Conservation (phyloP, 1,140 invertebrate species). For the Musca vetustissima region DNA sequence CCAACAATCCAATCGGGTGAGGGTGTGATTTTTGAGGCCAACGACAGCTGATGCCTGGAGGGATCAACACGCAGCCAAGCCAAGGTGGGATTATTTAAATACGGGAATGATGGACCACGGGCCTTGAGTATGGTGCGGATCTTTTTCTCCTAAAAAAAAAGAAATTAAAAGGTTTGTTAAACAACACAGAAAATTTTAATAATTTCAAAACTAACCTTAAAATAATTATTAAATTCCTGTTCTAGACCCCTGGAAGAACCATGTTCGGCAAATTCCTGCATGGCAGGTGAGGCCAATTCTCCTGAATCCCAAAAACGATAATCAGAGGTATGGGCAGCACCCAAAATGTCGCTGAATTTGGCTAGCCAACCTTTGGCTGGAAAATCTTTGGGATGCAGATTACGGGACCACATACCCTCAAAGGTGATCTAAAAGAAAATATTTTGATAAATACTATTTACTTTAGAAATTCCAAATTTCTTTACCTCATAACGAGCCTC, state of each 20-base stretch:
- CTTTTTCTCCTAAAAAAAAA: constrained; percentile 77
- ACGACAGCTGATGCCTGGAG: constrained; percentile 88
- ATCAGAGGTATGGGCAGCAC: constrained; percentile 87
- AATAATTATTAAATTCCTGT: constrained; percentile 83
- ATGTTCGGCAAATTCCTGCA: constrained; percentile 91
- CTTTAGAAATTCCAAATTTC: not conserved
- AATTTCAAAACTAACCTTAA: constrained; percentile 32
- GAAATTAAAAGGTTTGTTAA: no score
- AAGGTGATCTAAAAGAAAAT: constrained; percentile 72
- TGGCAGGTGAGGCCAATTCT: constrained; percentile 78
- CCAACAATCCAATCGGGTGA: constrained; percentile 99
- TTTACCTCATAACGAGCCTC: constrained; percentile 88
- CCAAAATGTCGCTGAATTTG: constrained; percentile 96
- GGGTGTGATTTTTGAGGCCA: constrained; percentile 93
- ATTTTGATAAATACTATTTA: not conserved
- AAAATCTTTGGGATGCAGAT: constrained; percentile 96
- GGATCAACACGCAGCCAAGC: constrained; percentile 91
- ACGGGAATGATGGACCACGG: constrained; percentile 88
- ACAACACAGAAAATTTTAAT: not conserved
- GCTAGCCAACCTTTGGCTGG: constrained; percentile 83
- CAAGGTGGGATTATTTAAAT: constrained; percentile 86
- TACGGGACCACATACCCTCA: constrained; percentile 93
- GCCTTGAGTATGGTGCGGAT: constrained; percentile 98
- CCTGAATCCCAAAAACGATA: constrained; percentile 92
- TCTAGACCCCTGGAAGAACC: constrained; percentile 87